A percentile compares a stretch with the other conserved stretches of the same genome.
These are phyloP conservation scores for Papilio polytes DNA, from an alignment of 1,140 invertebrate species.

Conservation along the genomic window DNA sequence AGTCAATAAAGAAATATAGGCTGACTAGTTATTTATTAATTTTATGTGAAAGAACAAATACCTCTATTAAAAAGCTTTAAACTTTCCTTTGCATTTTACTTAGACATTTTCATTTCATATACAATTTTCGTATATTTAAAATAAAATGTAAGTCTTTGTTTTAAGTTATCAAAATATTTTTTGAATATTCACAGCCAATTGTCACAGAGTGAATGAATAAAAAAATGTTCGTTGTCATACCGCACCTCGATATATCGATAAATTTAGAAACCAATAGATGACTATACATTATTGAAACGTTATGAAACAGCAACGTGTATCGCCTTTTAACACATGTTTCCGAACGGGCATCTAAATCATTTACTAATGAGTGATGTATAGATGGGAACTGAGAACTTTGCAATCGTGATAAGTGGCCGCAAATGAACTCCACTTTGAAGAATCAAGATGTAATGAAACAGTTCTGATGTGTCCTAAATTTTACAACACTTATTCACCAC, in stretches of 20 bases:
- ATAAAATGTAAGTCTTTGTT: too few species aligned
- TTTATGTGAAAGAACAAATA: neutral
- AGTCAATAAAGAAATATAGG: too few species aligned
- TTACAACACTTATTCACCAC: neutral
- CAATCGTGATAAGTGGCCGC: conserved; percentile 31
- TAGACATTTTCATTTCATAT: neutral
- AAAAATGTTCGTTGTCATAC: neutral
- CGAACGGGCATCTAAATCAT: conserved; percentile 37
- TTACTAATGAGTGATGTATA: conserved; percentile 37
- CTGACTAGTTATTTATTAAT: too few species aligned
- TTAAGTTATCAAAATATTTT: too few species aligned
- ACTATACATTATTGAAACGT: conserved; percentile 55
- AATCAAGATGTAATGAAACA: conserved; percentile 29
- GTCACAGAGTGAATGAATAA: neutral
- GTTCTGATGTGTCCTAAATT: conserved; percentile 10
- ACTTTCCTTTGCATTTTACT: too few species aligned
- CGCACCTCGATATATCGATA: conserved; percentile 42
- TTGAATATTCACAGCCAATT: neutral
- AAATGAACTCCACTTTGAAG: conserved; percentile 20
- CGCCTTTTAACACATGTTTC: conserved; percentile 39
- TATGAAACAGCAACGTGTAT: conserved; percentile 52
- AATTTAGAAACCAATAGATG: conserved; percentile 47
- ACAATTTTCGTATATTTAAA: too few species aligned
- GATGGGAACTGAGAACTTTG: conserved; percentile 30
- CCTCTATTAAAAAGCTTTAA: neutral